Evolutionary conservation across 2,797 vertebrate species (phyloP).

Genomic region (Smutsia gigantea): DNA sequence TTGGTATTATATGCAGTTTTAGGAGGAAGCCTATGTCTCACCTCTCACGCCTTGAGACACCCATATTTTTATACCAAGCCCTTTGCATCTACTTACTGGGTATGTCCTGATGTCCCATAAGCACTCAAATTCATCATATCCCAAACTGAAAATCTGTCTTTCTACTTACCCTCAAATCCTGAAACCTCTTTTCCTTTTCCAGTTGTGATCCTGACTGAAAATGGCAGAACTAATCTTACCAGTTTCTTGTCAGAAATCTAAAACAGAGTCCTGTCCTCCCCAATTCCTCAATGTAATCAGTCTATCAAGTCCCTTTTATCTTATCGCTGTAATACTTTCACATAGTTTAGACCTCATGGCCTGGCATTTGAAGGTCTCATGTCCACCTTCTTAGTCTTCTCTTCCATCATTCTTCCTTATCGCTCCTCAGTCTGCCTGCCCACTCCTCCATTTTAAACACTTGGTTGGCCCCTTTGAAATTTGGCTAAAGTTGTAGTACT

Average conservation of each 20-base stretch:
- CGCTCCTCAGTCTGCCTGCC: neutral
- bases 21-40: too few relatives aligned
- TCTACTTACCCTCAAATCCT: neutral
- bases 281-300: neutral
- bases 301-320: neutral
- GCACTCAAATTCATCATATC: neutral
- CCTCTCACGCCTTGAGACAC: neutral
- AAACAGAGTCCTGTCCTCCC: neutral
- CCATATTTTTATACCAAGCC: neutral
- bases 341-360: neutral
- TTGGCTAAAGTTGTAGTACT: neutral
- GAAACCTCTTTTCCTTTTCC: neutral
- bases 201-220: slow-evolving; percentile 29
- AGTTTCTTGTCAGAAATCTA: neutral
- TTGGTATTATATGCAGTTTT: too few relatives aligned
- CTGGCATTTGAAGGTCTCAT: neutral
- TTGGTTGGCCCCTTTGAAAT: neutral
- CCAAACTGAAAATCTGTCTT: neutral
- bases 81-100: neutral
- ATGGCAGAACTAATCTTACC: neutral
- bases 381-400: neutral
- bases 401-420: neutral
- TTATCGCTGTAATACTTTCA: neutral
- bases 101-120: neutral
- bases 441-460: neutral